Evolutionary conservation across 2,888 invertebrate genomes (phyloP), one percentile per base, ranked within the genome.

Genomic region (Bedellia somnulentella): DNA sequence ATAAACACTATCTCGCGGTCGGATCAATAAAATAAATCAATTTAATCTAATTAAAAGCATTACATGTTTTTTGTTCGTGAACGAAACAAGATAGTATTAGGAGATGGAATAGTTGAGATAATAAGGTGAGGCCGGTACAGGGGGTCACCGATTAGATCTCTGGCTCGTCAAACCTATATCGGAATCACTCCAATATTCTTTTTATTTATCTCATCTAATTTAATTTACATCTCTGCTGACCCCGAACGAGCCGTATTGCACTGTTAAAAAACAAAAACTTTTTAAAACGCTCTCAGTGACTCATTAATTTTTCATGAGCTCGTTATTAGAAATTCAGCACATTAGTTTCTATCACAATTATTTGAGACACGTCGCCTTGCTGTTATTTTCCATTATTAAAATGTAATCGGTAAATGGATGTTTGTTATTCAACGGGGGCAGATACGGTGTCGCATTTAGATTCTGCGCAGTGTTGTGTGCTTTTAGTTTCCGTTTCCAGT

Each of bases 1-100:
- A 57, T 61, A 47, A 49, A 40, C 42, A 44, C 43, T 63, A 71
- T 71, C 71, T 49, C 35, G 37, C 41, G 38, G 42, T 40, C 46
- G 57, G 61, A 71, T 70, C 70, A 49, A 50, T 50, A 56, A 59
- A 63, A 63, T 68, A 67, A 73, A 71, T 71, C 71, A 71, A 73
- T 73, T 68, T 71, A 73, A 73, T 73, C 67, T 75, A 75, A 75
- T 75, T 75, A 75, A 75, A 73, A 68, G 67, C 67, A 64, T 70
- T 71, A 68, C 70, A 67, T 63, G 57, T 71, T 71, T 73, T 73
- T 73, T 71, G 66, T 67, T 56, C 59, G 52, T 47, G 49, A 60
- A 52, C 59, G 61, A 64, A 68, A 71, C 68, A 68, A 73, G 70
- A 62, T 57, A 58, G 61, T 63, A 64, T 70, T 66, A 71, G 56